Percentiles rank a stretch among this genome's conserved stretches.
phyloP scores from a whole-genome alignment of 2,113 vertebrate genomes.

The Lagopus muta region DNA sequence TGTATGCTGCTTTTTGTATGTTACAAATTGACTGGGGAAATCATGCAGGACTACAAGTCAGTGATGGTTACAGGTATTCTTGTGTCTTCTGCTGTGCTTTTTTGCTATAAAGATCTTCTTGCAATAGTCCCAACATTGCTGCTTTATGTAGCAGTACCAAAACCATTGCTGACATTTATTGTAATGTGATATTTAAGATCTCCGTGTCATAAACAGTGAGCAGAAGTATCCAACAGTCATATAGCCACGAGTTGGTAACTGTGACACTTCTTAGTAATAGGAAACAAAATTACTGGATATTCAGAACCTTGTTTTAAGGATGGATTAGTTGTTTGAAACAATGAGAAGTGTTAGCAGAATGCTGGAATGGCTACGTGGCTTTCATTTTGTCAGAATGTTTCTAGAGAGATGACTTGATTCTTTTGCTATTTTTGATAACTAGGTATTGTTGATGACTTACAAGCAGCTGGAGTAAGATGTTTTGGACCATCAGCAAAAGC shows the following conservation, averaged over 20 bases:
- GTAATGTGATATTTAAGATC: not conserved
- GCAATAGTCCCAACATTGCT: not conserved
- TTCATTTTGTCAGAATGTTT: not conserved
- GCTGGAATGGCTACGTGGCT: accelerated
- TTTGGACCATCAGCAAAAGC: conserved; percentile 87
- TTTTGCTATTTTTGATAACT: not conserved
- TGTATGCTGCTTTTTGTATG: not conserved
- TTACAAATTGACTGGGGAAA: not conserved
- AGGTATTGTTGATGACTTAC: conserved; percentile 88
- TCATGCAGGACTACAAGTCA: not conserved
- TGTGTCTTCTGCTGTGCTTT: not conserved
- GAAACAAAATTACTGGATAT: not conserved
- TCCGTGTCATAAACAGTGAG: not conserved
- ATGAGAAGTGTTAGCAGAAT: not conserved
- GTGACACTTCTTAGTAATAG: not conserved
- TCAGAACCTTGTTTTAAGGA: not conserved
- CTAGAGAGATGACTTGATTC: not conserved
- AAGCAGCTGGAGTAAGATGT: conserved; percentile 82
- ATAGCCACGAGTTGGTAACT: not conserved
- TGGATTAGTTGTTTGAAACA: not conserved
- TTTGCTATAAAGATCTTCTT: not conserved
- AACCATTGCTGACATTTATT: not conserved
- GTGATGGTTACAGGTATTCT: not conserved
- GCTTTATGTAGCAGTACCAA: not conserved
- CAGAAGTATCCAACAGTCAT: not conserved